Percentiles rank a stretch among this genome's conserved stretches.
Evolutionary conservation across 2,888 invertebrate species (phyloP).

Genomic region (Malacosoma neustria): DNA sequence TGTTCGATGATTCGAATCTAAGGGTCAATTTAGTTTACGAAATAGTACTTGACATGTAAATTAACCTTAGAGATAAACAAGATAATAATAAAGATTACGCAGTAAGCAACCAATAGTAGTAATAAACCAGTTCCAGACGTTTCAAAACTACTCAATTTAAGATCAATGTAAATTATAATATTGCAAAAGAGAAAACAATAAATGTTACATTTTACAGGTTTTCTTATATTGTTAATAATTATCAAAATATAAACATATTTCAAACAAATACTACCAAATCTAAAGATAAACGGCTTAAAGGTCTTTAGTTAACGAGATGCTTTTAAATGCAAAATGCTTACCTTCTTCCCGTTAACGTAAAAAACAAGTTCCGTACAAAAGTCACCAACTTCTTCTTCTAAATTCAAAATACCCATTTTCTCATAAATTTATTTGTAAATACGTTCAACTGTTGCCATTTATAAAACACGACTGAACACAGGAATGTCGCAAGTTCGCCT

Average conservation of each 20-base stretch:
- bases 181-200: too few species aligned
- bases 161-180: neutral
- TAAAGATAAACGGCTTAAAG: neutral
- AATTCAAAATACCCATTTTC: conserved; percentile 48
- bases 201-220: too few species aligned
- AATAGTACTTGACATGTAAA: conserved; percentile 7
- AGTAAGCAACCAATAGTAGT: neutral
- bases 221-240: neutral
- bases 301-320: neutral
- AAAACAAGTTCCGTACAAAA: conserved; percentile 49
- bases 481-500: conserved; percentile 12
- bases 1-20: neutral
- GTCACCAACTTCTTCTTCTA: conserved; percentile 41
- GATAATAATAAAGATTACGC: neutral
- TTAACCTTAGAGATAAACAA: neutral
- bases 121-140: neutral
- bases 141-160: neutral
- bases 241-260: neutral
- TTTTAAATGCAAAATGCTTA: conserved; percentile 12
- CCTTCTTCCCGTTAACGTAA: conserved; percentile 69
- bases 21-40: neutral
- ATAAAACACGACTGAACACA: conserved; percentile 14
- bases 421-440: conserved; percentile 4
- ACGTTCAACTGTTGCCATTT: conserved; percentile 18
- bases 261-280: neutral